phyloP scores from a whole-genome alignment of 1,140 invertebrate genomes.

The Galendromus occidentalis region DNA sequence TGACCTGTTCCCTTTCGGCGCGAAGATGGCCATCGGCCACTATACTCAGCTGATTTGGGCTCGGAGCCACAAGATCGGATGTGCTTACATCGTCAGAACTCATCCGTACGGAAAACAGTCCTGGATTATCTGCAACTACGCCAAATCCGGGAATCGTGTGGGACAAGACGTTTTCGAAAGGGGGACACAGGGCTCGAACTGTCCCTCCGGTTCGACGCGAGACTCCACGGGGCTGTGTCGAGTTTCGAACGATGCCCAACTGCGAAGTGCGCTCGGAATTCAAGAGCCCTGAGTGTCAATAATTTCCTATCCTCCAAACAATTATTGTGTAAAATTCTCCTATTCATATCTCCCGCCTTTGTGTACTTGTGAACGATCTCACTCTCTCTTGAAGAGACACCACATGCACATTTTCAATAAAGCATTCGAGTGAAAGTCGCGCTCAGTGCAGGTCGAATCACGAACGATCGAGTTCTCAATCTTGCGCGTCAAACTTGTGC shows the following conservation, averaged over 20 bases:
- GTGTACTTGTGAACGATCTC: no score
- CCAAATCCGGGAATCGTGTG: neutral
- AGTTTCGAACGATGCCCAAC: neutral
- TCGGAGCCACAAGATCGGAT: neutral
- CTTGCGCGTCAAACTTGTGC: no score
- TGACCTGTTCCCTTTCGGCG: neutral
- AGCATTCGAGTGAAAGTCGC: no score
- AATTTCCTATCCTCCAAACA: no score
- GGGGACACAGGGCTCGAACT: neutral
- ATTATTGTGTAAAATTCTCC: no score
- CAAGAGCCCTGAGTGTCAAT: neutral
- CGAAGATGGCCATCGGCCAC: neutral
- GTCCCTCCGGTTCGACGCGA: neutral
- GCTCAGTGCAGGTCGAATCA: no score
- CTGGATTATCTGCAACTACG: conserved; percentile 3
- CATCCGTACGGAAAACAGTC: neutral
- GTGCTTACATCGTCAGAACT: neutral
- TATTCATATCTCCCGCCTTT: no score
- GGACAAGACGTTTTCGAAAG: neutral
- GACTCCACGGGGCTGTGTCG: neutral
- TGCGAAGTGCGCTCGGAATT: neutral
- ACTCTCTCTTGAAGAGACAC: no score
- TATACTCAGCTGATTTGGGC: neutral
- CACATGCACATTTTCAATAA: no score
- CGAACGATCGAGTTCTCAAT: no score